Evolutionary conservation across 2,797 vertebrate species (phyloP).

Genomic region (Hydrolagus colliei): DNA sequence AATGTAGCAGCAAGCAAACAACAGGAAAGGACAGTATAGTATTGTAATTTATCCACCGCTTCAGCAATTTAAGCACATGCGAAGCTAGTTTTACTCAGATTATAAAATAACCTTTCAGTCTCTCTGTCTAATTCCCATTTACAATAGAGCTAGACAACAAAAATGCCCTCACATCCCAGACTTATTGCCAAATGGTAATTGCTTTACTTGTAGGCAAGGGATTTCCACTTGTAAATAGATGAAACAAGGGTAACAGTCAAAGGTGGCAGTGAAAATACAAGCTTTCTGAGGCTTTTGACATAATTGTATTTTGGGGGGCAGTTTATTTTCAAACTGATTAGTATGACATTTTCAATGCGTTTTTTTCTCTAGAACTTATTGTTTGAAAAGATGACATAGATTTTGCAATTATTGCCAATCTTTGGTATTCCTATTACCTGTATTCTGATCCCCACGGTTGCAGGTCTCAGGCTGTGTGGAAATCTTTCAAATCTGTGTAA

Average conservation of each 20-base stretch:
- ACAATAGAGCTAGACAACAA: background rate
- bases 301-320: background rate
- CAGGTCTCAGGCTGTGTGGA: no score
- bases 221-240: background rate
- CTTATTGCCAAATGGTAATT: background rate
- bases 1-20: background rate
- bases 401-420: background rate
- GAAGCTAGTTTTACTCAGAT: background rate
- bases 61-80: background rate
- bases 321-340: background rate
- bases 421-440: background rate
- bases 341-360: background rate
- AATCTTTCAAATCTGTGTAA: no score
- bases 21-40: background rate
- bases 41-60: background rate
- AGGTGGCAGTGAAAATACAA: background rate
- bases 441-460: background rate
- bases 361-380: background rate
- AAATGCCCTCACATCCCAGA: background rate
- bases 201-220: background rate
- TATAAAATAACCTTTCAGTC: background rate
- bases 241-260: background rate
- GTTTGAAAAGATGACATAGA: background rate
- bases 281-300: background rate
- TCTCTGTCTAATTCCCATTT: background rate